Evolutionary conservation across 2,797 vertebrate genomes (phyloP).

Genomic region (Clamator glandarius): DNA sequence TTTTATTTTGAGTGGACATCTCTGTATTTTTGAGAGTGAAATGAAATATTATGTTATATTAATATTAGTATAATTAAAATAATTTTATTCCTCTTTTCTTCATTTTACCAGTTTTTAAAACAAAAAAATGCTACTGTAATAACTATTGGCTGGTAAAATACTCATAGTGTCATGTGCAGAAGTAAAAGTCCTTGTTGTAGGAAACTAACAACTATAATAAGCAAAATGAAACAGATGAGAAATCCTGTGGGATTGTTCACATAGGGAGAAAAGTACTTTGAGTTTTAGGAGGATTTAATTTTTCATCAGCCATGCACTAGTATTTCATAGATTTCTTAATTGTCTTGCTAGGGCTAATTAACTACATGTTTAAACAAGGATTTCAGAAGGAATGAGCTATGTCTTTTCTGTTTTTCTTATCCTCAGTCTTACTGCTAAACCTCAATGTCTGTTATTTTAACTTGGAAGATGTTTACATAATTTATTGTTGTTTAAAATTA

Average conservation of each 20-base stretch:
- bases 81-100: background rate
- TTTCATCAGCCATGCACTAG: background rate
- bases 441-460: background rate
- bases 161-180: background rate
- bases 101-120: background rate
- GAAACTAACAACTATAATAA: background rate
- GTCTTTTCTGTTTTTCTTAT: background rate
- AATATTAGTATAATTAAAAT: background rate
- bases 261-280: background rate
- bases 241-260: background rate
- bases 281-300: background rate
- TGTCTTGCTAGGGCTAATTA: background rate
- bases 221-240: background rate
- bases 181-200: background rate
- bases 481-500: background rate
- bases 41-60: background rate
- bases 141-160: background rate
- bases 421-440: background rate
- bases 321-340: background rate
- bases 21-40: background rate
- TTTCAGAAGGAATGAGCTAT: background rate
- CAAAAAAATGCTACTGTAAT: background rate
- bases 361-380: background rate
- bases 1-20: background rate
- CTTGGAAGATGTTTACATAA: background rate